Percentiles rank a stretch among this genome's conserved stretches.
Conservation (phyloP, 2,797 vertebrate genomes). For the Pseudochirops corinnae region DNA sequence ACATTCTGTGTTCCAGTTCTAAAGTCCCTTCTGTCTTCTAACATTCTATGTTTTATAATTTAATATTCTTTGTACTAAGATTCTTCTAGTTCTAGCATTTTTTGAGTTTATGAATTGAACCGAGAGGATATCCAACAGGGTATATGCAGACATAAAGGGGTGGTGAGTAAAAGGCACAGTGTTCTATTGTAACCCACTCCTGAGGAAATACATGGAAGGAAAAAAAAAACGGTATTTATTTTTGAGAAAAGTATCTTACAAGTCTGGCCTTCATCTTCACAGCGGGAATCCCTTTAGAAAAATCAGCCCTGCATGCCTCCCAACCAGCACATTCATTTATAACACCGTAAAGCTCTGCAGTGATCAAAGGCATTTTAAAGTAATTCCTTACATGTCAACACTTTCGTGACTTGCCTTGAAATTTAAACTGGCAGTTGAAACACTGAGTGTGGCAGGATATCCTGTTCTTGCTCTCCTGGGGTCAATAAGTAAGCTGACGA, state of each 20-base stretch:
- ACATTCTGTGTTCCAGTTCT: neutral
- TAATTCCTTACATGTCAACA: constrained; percentile 55
- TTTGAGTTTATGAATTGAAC: neutral
- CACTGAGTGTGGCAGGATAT: neutral
- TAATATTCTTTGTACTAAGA: neutral
- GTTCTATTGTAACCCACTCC: neutral
- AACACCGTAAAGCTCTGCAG: neutral
- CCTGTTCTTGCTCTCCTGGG: constrained; percentile 23
- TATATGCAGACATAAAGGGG: neutral
- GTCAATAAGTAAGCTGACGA: neutral
- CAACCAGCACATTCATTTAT: neutral
- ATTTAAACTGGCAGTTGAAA: constrained; percentile 38
- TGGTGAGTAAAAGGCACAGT: neutral
- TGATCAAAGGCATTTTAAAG: constrained; percentile 60
- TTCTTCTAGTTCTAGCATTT: neutral
- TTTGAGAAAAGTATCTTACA: constrained; percentile 12
- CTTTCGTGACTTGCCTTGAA: constrained; percentile 56
- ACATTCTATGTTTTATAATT: neutral
- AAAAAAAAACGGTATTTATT: constrained; percentile 11
- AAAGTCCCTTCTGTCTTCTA: neutral
- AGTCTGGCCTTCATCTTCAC: constrained; percentile 5
- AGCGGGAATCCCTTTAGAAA: constrained; percentile 28
- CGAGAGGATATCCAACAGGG: neutral
- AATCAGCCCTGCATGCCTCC: constrained; percentile 27
- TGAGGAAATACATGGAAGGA: neutral